Conservation (phyloP, 2,797 vertebrate species). For the Myotis pilosus region DNA sequence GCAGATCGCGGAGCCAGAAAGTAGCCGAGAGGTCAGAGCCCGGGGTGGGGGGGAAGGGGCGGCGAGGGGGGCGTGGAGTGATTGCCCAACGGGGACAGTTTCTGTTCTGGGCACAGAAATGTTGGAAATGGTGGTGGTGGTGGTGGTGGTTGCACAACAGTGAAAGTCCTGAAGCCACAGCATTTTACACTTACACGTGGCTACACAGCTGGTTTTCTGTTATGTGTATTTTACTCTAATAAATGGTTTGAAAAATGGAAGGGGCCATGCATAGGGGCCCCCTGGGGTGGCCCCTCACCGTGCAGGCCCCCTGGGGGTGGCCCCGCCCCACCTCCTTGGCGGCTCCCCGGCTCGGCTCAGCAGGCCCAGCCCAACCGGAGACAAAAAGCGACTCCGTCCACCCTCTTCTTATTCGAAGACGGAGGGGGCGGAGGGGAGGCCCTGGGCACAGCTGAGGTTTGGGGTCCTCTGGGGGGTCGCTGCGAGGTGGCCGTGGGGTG, state of each 20-base stretch:
- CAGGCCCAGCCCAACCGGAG: background rate
- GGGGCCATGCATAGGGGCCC: background rate
- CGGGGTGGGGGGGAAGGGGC: accelerated
- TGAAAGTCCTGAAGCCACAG: background rate
- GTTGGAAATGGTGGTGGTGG: background rate
- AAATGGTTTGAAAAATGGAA: background rate
- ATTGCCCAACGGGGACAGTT: background rate
- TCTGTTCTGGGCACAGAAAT: background rate
- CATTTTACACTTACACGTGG: background rate
- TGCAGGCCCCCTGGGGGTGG: background rate
- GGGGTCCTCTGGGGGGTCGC: background rate
- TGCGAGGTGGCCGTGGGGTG: background rate
- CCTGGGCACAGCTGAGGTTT: accelerated
- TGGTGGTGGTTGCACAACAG: background rate
- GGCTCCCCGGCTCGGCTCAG: too few relatives aligned
- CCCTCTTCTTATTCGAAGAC: background rate
- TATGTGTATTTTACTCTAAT: background rate
- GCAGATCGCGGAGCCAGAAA: background rate
- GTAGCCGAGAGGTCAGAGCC: background rate
- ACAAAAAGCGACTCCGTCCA: background rate
- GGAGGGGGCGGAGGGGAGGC: background rate
- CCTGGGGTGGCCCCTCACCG: background rate
- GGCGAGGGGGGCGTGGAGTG: too few relatives aligned
- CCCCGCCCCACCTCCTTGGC: background rate
- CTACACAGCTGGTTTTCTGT: background rate